These are phyloP conservation scores for Salvelinus alpinus DNA, from an alignment of 2,113 vertebrate species.

Conservation along the genomic window DNA sequence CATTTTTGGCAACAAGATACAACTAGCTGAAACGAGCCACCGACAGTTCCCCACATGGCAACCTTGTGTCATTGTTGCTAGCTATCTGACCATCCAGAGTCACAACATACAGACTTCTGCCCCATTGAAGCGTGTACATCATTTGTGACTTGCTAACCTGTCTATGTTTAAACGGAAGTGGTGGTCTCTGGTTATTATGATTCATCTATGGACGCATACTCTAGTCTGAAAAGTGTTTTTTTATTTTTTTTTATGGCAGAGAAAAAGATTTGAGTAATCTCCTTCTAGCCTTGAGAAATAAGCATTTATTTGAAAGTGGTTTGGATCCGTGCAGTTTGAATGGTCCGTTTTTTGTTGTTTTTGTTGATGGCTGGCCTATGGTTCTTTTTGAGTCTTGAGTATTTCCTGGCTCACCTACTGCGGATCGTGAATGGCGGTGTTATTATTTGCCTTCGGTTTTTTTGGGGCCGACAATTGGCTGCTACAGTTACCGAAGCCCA, in stretches of 20 bases:
- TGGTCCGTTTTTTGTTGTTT: not conserved
- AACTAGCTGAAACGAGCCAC: no score
- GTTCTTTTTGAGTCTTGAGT: not conserved
- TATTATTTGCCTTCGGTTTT: conserved; percentile 33
- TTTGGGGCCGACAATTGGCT: conserved; percentile 45
- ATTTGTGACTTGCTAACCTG: no score
- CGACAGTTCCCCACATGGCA: no score
- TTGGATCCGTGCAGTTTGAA: not conserved
- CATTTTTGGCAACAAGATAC: no score
- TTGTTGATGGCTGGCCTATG: not conserved
- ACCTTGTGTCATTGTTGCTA: no score
- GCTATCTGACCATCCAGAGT: no score
- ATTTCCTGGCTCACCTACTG: conserved; percentile 21
- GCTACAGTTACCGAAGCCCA: conserved; percentile 30
- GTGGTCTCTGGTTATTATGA: no score
- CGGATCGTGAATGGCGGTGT: conserved; percentile 19
- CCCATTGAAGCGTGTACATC: no score
- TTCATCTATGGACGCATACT: not conserved
- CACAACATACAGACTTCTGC: no score
- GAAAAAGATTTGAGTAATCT: not conserved
- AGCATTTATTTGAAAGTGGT: not conserved
- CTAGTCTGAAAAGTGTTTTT: not conserved
- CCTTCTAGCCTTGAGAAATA: not conserved
- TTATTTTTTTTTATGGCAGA: not conserved
- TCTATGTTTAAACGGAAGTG: no score